These are phyloP conservation scores for Argyresthia albistria DNA, from an alignment of 2,888 invertebrate species.

Conservation along the genomic window DNA sequence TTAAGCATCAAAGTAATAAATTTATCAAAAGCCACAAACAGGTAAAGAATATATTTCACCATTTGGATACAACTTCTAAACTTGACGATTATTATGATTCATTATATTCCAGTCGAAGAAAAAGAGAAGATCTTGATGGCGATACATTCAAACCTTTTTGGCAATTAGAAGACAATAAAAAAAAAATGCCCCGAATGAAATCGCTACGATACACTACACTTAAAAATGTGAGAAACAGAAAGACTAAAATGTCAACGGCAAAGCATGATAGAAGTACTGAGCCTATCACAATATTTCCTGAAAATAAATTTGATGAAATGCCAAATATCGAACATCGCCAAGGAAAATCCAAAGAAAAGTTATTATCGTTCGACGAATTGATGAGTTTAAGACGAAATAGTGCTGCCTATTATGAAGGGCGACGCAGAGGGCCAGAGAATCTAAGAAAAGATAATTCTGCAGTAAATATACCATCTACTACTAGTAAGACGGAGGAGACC, in stretches of 20 bases:
- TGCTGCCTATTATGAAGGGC: conserved; percentile 5
- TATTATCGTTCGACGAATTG: conserved; percentile 58
- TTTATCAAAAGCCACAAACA: conserved; percentile 15
- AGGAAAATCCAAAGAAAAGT: conserved; percentile 38
- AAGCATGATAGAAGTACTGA: conserved; percentile 25
- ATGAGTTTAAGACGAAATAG: conserved; percentile 50
- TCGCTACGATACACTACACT: conserved; percentile 48
- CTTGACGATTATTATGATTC: conserved; percentile 20
- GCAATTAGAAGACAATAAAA: conserved; percentile 36
- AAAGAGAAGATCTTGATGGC: conserved; percentile 30
- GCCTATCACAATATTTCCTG: conserved; percentile 39
- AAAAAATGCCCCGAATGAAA: conserved; percentile 28
- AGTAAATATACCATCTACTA: conserved; percentile 15
- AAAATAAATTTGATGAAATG: conserved; percentile 15
- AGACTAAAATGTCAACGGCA: conserved; percentile 16
- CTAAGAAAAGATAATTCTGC: too few relatives aligned
- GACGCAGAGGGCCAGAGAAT: too few relatives aligned
- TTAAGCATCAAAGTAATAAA: conserved; percentile 3
- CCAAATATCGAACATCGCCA: conserved; percentile 15
- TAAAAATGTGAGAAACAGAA: conserved; percentile 21
- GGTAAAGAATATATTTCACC: conserved; percentile 13
- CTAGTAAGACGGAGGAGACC: conserved; percentile 38
- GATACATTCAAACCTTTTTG: conserved; percentile 40
- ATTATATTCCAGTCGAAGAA: conserved; percentile 34
- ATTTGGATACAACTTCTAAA: too few relatives aligned